Percentiles rank a stretch among this genome's conserved stretches.
Conservation (phyloP, 2,888 invertebrate species). For the Ornithoptera alexandrae region DNA sequence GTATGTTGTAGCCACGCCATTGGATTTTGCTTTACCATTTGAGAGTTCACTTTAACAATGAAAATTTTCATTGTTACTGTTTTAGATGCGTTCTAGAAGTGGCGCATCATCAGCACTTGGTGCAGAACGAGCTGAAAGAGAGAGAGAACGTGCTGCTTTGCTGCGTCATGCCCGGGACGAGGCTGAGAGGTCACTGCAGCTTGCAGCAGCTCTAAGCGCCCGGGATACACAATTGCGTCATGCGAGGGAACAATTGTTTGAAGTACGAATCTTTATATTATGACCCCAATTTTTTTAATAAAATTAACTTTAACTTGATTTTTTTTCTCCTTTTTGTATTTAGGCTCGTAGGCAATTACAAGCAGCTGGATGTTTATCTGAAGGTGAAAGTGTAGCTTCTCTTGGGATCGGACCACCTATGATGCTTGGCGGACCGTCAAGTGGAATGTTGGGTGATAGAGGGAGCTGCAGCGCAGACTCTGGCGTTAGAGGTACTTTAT, state of each 20-base stretch:
- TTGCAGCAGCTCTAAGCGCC: conserved; percentile 92
- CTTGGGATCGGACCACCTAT: conserved; percentile 84
- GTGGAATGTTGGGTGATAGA: conserved; percentile 81
- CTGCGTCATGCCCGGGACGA: conserved; percentile 93
- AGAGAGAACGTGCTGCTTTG: conserved; percentile 93
- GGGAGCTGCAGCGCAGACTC: conserved; percentile 94
- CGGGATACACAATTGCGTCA: conserved; percentile 92
- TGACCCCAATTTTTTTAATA: neutral
- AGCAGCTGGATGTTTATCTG: conserved; percentile 89
- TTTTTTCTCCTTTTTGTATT: conserved; percentile 22
- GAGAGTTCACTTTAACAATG: neutral
- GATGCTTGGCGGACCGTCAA: conserved; percentile 75
- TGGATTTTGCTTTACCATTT: neutral
- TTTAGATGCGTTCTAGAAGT: conserved; percentile 84
- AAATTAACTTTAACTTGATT: neutral
- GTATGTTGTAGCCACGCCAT: too few species aligned
- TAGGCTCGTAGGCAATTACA: conserved; percentile 87
- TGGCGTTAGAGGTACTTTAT: conserved; percentile 83
- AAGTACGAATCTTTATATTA: conserved; percentile 75
- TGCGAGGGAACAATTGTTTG: conserved; percentile 90
- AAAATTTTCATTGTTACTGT: conserved; percentile 6
- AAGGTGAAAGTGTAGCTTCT: conserved; percentile 90
- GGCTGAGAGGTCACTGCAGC: conserved; percentile 90
- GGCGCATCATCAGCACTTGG: conserved; percentile 86
- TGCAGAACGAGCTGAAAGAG: conserved; percentile 84